Conservation (phyloP, 2,113 vertebrate genomes). For the Pluvialis apricaria region DNA sequence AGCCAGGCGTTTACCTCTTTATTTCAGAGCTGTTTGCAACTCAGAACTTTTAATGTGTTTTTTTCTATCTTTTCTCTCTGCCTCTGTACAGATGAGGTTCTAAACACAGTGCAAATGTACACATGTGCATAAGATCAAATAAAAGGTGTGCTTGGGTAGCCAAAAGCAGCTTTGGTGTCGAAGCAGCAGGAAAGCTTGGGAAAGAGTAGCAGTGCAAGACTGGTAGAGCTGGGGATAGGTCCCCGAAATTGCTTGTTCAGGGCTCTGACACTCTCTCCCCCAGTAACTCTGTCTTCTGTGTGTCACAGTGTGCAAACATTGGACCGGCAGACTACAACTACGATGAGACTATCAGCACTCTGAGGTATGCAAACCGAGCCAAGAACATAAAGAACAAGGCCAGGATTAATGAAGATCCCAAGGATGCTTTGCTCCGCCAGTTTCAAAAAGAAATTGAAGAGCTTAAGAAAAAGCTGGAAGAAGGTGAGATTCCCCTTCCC, state of each 20-base stretch:
- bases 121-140: fast-evolving
- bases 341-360: conserved; percentile 96
- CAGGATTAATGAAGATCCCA: conserved; percentile 97
- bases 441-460: conserved; percentile 99
- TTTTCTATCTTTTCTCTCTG: neutral
- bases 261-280: neutral
- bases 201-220: neutral
- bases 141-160: neutral
- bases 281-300: neutral
- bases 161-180: neutral
- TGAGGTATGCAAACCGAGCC: conserved; percentile 96
- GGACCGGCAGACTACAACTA: conserved; percentile 99
- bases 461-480: conserved; percentile 93
- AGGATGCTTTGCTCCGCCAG: conserved; percentile 94
- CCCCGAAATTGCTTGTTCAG: neutral
- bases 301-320: conserved; percentile 93
- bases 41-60: neutral
- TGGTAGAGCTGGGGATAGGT: neutral
- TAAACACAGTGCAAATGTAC: neutral
- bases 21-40: neutral
- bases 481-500: conserved; percentile 78
- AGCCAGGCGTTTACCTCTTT: neutral
- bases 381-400: conserved; percentile 99
- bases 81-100: neutral
- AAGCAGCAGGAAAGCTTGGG: neutral